These are phyloP conservation scores for Phyllostomus hastatus DNA, from an alignment of 2,113 vertebrate species.

Conservation along the genomic window DNA sequence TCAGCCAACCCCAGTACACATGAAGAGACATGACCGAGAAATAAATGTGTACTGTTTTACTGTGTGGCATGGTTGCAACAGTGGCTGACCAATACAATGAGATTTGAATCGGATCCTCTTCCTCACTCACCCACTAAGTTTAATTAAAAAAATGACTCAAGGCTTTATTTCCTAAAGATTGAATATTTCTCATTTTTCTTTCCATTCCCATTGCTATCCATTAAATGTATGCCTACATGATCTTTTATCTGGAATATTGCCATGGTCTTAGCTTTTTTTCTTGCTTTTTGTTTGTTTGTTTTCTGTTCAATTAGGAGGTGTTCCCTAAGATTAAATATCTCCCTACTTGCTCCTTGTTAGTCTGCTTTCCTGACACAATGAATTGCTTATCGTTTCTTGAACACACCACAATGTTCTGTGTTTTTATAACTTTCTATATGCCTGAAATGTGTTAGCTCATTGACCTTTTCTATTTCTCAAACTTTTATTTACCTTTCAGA, in stretches of 20 bases:
- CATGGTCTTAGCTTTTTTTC: background rate
- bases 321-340: background rate
- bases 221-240: background rate
- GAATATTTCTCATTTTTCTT: background rate
- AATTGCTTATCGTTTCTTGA: background rate
- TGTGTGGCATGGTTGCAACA: background rate
- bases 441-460: background rate
- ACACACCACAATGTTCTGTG: background rate
- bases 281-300: background rate
- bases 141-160: background rate
- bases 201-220: background rate
- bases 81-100: background rate
- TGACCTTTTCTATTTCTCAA: background rate
- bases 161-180: background rate
- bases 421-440: background rate
- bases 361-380: background rate
- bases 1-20: background rate
- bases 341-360: background rate
- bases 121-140: background rate
- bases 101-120: background rate
- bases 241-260: background rate
- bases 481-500: background rate
- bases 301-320: background rate
- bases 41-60: background rate
- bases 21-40: background rate